A percentile compares a stretch with the other conserved stretches of the same genome.
These are phyloP conservation scores for Benitochromis conjunctus DNA, from an alignment of 2,113 vertebrate species.

Conservation along the genomic window DNA sequence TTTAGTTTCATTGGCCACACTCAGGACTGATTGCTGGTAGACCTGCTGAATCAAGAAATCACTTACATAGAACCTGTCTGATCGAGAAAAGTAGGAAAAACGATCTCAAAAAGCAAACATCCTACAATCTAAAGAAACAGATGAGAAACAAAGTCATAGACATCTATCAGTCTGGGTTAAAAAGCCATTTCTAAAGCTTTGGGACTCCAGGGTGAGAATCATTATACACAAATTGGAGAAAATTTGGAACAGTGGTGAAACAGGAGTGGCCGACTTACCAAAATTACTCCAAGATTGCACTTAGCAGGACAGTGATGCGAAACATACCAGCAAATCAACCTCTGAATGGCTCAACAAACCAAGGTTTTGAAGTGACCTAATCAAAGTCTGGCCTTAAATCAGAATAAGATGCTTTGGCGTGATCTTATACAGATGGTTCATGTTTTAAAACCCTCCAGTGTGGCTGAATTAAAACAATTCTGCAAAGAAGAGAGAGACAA, in stretches of 20 bases:
- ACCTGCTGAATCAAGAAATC: background rate
- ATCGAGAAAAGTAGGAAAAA: background rate
- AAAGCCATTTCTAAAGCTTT: background rate
- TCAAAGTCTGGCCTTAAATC: too few species aligned
- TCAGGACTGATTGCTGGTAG: background rate
- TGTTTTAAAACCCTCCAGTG: too few species aligned
- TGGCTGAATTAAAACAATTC: too few species aligned
- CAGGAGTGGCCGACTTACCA: background rate
- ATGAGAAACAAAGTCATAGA: rapidly evolving
- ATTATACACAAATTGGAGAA: background rate
- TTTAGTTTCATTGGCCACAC: background rate
- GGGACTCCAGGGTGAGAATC: background rate
- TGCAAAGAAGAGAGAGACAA: too few species aligned
- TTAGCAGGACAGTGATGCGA: too few species aligned
- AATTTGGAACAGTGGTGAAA: background rate
- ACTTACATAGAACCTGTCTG: background rate
- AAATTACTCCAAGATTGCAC: too few species aligned
- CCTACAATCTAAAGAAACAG: background rate
- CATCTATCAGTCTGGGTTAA: rapidly evolving
- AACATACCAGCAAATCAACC: too few species aligned
- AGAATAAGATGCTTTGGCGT: too few species aligned
- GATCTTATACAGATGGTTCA: too few species aligned
- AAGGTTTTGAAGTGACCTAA: too few species aligned
- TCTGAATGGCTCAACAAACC: too few species aligned
- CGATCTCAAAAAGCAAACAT: background rate